phyloP scores from a whole-genome alignment of 2,113 vertebrate genomes.

The Eolophus roseicapilla region DNA sequence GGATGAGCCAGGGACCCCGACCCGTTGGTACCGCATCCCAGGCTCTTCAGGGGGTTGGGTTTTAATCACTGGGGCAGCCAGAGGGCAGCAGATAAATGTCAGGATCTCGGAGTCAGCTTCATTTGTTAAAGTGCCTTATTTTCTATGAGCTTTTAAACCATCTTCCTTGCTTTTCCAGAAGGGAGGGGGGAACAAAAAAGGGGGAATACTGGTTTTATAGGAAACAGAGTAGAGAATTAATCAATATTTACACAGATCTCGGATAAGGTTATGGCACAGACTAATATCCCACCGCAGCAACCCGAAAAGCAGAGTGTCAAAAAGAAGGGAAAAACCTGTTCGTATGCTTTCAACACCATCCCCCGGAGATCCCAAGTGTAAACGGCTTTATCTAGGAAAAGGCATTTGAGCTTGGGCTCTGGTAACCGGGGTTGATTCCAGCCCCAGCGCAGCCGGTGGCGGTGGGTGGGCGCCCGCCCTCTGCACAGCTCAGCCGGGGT shows the following conservation, averaged over 20 bases:
- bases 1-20: background rate
- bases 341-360: conserved; percentile 56
- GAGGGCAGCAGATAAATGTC: background rate
- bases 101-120: background rate
- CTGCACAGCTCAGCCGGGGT: background rate
- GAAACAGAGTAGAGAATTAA: conserved; percentile 35
- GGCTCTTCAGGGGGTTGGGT: background rate
- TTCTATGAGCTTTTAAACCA: conserved; percentile 22
- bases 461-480: conserved; percentile 44
- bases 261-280: conserved; percentile 10
- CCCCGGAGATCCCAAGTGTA: conserved; percentile 39
- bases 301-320: conserved; percentile 50
- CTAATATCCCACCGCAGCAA: conserved; percentile 32
- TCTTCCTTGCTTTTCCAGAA: background rate
- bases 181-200: background rate
- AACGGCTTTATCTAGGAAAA: conserved; percentile 59
- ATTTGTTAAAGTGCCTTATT: conserved; percentile 66
- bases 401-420: conserved; percentile 34
- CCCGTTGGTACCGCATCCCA: accelerated
- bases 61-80: background rate
- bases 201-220: conserved; percentile 61
- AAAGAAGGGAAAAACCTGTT: conserved; percentile 45
- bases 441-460: background rate
- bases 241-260: conserved; percentile 72
- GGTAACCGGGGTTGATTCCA: background rate